Conservation (phyloP, 64 coral and sea anemone species). For the Montipora sp. region DNA sequence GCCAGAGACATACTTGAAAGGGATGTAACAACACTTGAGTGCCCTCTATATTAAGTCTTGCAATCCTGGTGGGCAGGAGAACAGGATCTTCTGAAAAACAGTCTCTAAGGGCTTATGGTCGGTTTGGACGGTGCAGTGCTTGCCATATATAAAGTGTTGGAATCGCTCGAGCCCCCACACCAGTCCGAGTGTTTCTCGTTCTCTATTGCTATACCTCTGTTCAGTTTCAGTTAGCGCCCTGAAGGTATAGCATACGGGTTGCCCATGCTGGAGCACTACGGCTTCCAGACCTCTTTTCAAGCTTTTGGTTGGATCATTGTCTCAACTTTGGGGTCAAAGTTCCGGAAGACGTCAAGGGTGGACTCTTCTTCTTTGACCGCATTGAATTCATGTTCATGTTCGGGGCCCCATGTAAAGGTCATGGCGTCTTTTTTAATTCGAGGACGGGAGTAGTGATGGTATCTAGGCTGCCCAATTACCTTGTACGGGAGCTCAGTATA, state of each 20-base stretch:
- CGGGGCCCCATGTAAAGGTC: slow-evolving; percentile 5
- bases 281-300: slow-evolving; percentile 10
- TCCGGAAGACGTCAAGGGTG: too few species aligned
- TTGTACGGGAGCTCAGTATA: too few species aligned
- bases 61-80: too few species aligned
- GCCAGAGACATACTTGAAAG: slow-evolving; percentile 59
- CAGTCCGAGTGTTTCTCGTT: slow-evolving; percentile 10
- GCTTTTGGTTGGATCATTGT: slow-evolving; percentile 54
- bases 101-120: slow-evolving; percentile 53
- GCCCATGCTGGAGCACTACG: slow-evolving; percentile 24
- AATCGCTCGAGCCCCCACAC: too few species aligned
- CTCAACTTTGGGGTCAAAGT: slow-evolving; percentile 36
- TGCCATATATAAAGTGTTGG: slow-evolving; percentile 47
- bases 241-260: slow-evolving; percentile 27
- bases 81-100: slow-evolving; percentile 26
- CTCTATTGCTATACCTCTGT: slow-evolving; percentile 37
- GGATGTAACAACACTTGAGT: slow-evolving; percentile 35
- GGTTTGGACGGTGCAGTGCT: slow-evolving; percentile 34
- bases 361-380: neutral
- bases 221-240: slow-evolving; percentile 42
- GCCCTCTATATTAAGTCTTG: too few species aligned
- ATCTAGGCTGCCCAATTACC: too few species aligned
- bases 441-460: too few species aligned
- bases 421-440: slow-evolving; percentile 13
- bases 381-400: slow-evolving; percentile 19